Percentiles rank a stretch among this genome's conserved stretches.
phyloP scores from a whole-genome alignment of 2,113 vertebrate genomes.

The Ctenodactylus gundi region DNA sequence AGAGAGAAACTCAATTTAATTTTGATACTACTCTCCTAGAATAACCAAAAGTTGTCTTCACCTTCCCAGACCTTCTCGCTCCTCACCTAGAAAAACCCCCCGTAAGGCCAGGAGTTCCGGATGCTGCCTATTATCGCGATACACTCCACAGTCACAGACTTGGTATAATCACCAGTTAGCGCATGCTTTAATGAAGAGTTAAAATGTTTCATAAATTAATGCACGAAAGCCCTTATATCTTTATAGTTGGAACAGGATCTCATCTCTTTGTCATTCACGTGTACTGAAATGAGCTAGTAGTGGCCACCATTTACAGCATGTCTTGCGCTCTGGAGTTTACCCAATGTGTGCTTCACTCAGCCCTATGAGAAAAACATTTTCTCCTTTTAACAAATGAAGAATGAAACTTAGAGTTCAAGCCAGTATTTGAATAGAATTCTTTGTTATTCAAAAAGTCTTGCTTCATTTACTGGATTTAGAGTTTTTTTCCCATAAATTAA shows the following conservation, averaged over 20 bases:
- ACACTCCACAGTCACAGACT: neutral
- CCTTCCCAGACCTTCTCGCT: neutral
- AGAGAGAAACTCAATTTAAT: neutral
- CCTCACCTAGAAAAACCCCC: neutral
- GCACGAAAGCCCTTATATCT: neutral
- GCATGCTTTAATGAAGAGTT: neutral
- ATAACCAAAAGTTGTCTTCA: neutral
- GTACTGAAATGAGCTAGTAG: neutral
- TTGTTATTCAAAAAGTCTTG: neutral
- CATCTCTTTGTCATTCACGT: neutral
- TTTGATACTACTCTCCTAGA: neutral
- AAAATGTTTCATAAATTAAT: neutral
- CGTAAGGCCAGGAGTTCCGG: neutral
- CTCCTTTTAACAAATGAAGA: neutral
- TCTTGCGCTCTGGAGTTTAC: neutral
- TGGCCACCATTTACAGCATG: neutral
- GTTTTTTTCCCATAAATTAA: conserved; percentile 36
- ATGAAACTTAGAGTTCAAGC: neutral
- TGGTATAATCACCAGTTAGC: neutral
- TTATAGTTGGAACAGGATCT: neutral
- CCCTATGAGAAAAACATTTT: neutral
- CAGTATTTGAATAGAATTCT: neutral
- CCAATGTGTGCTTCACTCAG: neutral
- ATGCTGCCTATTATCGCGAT: neutral
- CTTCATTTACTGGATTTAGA: neutral